phyloP scores from a whole-genome alignment of 2,113 vertebrate species.

The Prionailurus bengalensis region DNA sequence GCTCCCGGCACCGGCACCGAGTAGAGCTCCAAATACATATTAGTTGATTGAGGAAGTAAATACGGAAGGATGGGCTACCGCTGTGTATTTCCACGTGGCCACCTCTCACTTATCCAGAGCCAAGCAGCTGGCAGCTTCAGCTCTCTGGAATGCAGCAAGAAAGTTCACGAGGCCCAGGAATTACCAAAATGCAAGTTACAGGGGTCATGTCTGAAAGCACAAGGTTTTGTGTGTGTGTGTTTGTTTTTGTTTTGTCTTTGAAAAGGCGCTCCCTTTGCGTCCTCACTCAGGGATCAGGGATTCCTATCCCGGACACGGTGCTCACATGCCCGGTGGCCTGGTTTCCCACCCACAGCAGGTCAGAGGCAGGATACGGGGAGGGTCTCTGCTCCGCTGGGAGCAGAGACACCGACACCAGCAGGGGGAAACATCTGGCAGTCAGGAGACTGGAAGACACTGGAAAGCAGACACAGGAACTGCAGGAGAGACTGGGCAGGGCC shows the following conservation, averaged over 20 bases:
- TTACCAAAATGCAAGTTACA: not conserved
- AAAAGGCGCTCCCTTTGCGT: not conserved
- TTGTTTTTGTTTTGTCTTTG: not conserved
- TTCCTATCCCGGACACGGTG: fast-evolving
- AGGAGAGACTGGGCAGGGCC: not conserved
- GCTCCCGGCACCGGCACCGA: not conserved
- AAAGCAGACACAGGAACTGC: not conserved
- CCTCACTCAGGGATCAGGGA: not conserved
- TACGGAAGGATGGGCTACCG: not conserved
- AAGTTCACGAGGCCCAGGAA: not conserved
- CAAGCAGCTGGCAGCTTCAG: not conserved
- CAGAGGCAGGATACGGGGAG: not conserved
- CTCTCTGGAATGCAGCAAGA: not conserved
- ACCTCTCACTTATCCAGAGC: not conserved
- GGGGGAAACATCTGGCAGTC: not conserved
- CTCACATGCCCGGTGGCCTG: too few relatives aligned
- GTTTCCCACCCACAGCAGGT: too few relatives aligned
- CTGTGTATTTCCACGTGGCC: not conserved
- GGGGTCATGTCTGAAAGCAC: not conserved
- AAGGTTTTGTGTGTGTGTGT: too few relatives aligned
- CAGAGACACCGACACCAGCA: not conserved
- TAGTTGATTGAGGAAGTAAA: not conserved
- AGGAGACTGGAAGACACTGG: not conserved
- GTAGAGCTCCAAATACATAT: not conserved
- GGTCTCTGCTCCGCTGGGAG: not conserved